Conservation (phyloP, 2,113 vertebrate genomes). For the Entomyzon cyanotis region DNA sequence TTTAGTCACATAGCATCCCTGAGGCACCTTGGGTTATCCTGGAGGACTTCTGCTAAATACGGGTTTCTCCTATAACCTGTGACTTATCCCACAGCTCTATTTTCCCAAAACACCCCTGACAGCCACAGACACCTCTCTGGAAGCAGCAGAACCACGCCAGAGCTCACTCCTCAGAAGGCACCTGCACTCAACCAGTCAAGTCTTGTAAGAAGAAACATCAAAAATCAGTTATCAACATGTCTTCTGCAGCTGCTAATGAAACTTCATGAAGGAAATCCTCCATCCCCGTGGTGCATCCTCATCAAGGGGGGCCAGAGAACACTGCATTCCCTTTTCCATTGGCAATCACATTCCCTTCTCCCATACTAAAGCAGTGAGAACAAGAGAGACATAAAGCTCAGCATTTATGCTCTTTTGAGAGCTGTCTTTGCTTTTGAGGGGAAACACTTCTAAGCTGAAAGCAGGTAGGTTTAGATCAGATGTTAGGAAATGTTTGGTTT, state of each 20-base stretch:
- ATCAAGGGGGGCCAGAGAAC: not conserved
- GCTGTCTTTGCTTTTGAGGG: not conserved
- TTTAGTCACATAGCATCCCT: not conserved
- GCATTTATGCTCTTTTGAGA: not conserved
- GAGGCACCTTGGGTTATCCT: not conserved
- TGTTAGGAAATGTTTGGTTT: not conserved
- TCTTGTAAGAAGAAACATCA: not conserved
- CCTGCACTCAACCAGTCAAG: not conserved
- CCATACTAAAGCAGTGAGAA: not conserved
- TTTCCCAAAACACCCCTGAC: not conserved
- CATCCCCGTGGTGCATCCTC: not conserved
- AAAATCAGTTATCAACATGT: not conserved
- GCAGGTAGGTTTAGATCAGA: not conserved
- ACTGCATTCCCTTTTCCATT: not conserved
- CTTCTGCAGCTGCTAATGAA: not conserved
- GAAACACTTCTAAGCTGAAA: not conserved
- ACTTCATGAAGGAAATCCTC: not conserved
- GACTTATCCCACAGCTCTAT: not conserved
- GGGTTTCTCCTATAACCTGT: not conserved
- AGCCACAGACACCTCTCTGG: not conserved
- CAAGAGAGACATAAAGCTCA: not conserved
- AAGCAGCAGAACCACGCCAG: not conserved
- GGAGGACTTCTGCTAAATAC: not conserved
- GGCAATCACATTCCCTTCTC: not conserved
- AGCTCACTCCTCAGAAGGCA: not conserved